A percentile compares a stretch with the other conserved stretches of the same genome.
These are phyloP conservation scores for Sinocyclocheilus maitianheensis DNA, from an alignment of 2,113 vertebrate species.

Conservation along the genomic window DNA sequence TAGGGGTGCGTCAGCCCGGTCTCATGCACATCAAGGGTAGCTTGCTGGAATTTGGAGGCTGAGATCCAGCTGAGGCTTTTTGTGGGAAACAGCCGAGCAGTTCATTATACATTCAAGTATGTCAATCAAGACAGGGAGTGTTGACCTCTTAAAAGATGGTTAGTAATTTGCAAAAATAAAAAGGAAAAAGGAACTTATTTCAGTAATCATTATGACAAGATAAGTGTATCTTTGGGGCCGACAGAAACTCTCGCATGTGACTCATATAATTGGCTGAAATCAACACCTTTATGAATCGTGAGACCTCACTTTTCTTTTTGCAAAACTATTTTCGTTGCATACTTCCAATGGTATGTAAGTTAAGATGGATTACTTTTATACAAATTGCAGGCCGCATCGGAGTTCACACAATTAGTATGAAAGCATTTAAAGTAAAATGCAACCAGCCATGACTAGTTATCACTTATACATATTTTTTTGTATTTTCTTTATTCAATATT, in stretches of 20 bases:
- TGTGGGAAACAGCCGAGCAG: slow-evolving; percentile 20
- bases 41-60: slow-evolving; percentile 46
- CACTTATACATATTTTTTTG: background rate
- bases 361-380: slow-evolving; percentile 2
- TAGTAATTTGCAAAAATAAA: slow-evolving; percentile 21
- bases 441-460: background rate
- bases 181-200: slow-evolving; percentile 33
- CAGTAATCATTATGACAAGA: slow-evolving; percentile 40
- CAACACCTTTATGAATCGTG: slow-evolving; percentile 9
- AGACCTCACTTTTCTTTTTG: slow-evolving; percentile 17
- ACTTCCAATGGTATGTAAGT: background rate
- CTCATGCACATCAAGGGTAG: slow-evolving; percentile 17
- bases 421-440: background rate
- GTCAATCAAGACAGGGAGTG: slow-evolving; percentile 25
- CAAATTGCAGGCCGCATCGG: background rate
- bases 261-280: slow-evolving; percentile 29
- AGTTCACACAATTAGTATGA: background rate
- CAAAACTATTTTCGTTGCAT: slow-evolving; percentile 6
- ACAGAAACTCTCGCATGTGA: background rate
- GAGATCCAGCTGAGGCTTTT: slow-evolving; percentile 45
- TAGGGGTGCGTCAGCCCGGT: slow-evolving; percentile 40
- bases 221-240: slow-evolving; percentile 10
- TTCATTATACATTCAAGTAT: slow-evolving; percentile 37
- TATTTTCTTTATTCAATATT: too few relatives aligned
- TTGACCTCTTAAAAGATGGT: slow-evolving; percentile 28